A percentile compares a stretch with the other conserved stretches of the same genome.
These are phyloP conservation scores for Spheniscus humboldti DNA, from an alignment of 2,797 vertebrate genomes.

Conservation along the genomic window DNA sequence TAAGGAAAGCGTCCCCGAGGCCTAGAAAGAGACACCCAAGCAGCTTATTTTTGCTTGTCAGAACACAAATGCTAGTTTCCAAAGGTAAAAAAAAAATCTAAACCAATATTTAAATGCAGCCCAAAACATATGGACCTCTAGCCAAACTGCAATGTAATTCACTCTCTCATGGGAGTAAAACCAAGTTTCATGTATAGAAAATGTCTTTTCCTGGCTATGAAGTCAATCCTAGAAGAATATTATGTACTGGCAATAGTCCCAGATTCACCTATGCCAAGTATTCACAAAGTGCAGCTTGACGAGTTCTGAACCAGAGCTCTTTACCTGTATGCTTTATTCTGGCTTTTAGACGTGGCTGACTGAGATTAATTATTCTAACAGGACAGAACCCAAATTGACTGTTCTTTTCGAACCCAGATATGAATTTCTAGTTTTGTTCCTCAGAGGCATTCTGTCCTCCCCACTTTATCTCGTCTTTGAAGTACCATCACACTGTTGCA, in stretches of 20 bases:
- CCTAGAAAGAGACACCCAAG: neutral
- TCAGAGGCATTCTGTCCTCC: constrained; percentile 18
- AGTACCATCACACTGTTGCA: neutral
- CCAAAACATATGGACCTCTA: neutral
- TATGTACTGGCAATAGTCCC: neutral
- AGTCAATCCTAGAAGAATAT: neutral
- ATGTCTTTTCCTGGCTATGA: neutral
- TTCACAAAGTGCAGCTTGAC: neutral
- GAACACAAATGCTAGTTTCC: neutral
- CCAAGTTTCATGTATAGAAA: neutral
- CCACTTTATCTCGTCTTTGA: neutral
- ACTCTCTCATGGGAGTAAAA: neutral
- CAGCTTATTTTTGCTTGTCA: neutral
- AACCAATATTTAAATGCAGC: neutral
- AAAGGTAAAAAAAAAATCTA: neutral
- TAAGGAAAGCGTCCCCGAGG: neutral
- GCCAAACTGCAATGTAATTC: neutral
- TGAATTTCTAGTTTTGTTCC: neutral
- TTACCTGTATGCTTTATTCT: neutral
- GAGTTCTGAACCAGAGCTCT: neutral
- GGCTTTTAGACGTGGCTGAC: neutral
- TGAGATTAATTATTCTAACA: constrained; percentile 9
- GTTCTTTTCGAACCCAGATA: constrained; percentile 15
- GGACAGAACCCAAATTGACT: neutral
- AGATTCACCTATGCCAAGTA: constrained; percentile 27